phyloP scores from a whole-genome alignment of 2,113 vertebrate genomes.

The Phycodurus eques region DNA sequence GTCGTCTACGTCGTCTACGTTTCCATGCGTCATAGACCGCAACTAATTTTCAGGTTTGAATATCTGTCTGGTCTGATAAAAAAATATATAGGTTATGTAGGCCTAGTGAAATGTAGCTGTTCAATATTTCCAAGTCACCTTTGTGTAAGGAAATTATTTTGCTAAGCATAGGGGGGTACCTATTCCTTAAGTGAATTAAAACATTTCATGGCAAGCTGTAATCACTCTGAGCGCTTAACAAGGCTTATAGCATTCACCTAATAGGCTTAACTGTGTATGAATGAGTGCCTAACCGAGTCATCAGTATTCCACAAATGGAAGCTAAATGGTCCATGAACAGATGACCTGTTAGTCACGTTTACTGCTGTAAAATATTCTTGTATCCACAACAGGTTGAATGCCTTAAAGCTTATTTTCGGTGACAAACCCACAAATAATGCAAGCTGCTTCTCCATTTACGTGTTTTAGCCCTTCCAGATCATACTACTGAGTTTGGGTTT shows the following conservation, averaged over 20 bases:
- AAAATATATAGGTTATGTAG: too few relatives aligned
- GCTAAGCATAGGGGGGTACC: conserved; percentile 17
- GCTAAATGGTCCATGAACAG: conserved; percentile 18
- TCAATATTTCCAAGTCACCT: background rate
- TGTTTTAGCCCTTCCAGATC: background rate
- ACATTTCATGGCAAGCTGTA: conserved; percentile 42
- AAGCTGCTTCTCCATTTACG: background rate
- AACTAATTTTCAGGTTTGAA: too few relatives aligned
- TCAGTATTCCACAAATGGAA: conserved; percentile 28
- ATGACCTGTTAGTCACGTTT: conserved; percentile 1
- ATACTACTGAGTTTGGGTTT: background rate
- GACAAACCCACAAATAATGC: background rate
- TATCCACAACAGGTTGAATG: background rate
- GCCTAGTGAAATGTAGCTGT: background rate
- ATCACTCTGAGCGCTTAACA: conserved; percentile 41
- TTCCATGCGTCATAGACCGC: too few relatives aligned
- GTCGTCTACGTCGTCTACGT: too few relatives aligned
- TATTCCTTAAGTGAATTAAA: conserved; percentile 23
- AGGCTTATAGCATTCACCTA: conserved; percentile 40
- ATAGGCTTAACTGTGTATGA: conserved; percentile 43
- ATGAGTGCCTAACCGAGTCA: conserved; percentile 36
- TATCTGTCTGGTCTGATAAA: too few relatives aligned
- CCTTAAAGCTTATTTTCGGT: background rate
- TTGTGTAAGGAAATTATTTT: background rate
- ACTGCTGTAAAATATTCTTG: background rate